A percentile compares a stretch with the other conserved stretches of the same genome.
phyloP scores from a whole-genome alignment of 2,888 invertebrate genomes.

The Lasioglossum oenotherae region DNA sequence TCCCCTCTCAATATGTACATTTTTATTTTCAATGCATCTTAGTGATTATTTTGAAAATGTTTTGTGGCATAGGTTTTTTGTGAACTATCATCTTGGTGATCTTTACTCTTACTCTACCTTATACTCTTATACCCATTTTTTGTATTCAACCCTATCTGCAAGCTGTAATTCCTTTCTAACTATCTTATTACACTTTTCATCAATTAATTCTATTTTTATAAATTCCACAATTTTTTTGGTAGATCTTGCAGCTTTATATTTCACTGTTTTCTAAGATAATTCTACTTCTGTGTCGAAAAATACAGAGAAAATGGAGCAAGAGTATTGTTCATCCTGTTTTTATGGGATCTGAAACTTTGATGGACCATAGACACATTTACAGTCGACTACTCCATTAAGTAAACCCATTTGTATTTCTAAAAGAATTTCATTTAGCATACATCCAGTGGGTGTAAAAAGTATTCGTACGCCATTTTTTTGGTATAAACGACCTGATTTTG shows the following conservation, averaged over 20 bases:
- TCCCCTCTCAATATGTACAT: background rate
- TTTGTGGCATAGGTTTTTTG: too few relatives aligned
- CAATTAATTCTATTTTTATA: background rate
- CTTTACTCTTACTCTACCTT: too few relatives aligned
- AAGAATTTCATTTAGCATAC: background rate
- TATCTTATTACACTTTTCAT: too few relatives aligned
- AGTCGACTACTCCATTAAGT: background rate
- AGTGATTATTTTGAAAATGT: too few relatives aligned
- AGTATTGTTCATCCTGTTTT: background rate
- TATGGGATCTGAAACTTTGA: background rate
- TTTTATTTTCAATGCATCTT: too few relatives aligned
- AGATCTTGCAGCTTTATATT: background rate
- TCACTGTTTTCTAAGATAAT: background rate
- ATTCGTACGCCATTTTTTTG: too few relatives aligned
- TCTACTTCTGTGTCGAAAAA: background rate
- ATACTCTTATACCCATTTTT: background rate
- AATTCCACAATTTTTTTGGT: background rate
- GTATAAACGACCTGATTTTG: too few relatives aligned
- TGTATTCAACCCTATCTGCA: background rate
- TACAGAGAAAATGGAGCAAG: background rate
- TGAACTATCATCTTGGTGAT: too few relatives aligned
- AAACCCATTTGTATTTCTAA: background rate
- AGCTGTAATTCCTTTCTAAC: background rate
- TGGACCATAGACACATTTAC: background rate
- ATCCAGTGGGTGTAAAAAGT: too few relatives aligned